Evolutionary conservation across 2,113 vertebrate genomes (phyloP).

Genomic region (Peromyscus maniculatus): DNA sequence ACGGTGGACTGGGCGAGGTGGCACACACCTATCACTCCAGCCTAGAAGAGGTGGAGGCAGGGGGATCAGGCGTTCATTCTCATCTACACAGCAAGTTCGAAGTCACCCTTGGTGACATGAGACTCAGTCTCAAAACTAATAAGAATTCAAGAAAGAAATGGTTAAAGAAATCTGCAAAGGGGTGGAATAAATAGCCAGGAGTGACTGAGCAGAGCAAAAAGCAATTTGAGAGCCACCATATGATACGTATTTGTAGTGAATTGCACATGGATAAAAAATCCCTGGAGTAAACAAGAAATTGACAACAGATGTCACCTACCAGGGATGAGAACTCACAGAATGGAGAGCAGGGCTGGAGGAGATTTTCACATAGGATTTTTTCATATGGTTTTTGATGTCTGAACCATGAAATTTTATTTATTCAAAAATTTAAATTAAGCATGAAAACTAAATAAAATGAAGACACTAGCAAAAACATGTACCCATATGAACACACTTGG

Average conservation of each 20-base stretch:
- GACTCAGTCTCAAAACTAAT: background rate
- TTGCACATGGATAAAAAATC: conserved; percentile 40
- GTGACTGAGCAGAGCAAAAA: conserved; percentile 14
- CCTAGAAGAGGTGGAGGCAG: background rate
- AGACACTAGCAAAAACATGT: background rate
- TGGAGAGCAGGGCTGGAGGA: background rate
- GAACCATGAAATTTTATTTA: conserved; percentile 35
- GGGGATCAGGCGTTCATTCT: background rate
- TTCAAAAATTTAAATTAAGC: conserved; percentile 54
- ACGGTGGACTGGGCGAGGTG: background rate
- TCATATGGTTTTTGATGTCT: conserved; percentile 34
- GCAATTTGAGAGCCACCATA: background rate
- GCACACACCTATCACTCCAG: background rate
- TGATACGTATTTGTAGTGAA: conserved; percentile 30
- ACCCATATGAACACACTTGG: background rate
- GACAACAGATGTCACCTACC: conserved; percentile 62
- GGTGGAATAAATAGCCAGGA: conserved; percentile 13
- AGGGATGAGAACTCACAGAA: background rate
- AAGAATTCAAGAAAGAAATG: background rate
- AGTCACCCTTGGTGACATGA: background rate
- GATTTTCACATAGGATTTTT: background rate
- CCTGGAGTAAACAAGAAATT: conserved; percentile 55
- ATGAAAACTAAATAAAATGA: conserved; percentile 38
- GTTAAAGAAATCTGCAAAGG: conserved; percentile 40
- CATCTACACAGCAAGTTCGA: background rate